Evolutionary conservation across 2,797 vertebrate genomes (phyloP).

Genomic region (Diplodus sargus): DNA sequence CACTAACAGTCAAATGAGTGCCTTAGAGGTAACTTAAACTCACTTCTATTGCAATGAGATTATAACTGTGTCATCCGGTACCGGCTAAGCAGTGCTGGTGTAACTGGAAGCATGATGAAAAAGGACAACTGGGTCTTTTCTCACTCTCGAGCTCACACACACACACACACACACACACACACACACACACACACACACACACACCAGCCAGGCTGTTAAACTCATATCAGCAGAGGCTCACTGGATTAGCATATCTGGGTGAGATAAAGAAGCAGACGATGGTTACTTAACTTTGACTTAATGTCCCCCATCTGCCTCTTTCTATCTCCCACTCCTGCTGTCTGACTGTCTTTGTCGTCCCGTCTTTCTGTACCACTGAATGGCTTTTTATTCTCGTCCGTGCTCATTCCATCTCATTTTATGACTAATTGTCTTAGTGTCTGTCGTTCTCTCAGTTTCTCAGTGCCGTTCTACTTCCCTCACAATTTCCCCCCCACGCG

Average conservation of each 20-base stretch:
- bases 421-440: conserved; percentile 64
- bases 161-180: conserved; percentile 32
- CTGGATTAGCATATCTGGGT: conserved; percentile 82
- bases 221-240: conserved; percentile 79
- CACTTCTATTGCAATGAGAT: conserved; percentile 64
- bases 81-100: conserved; percentile 59
- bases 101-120: conserved; percentile 68
- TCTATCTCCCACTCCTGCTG: conserved; percentile 74
- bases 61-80: conserved; percentile 68
- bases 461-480: conserved; percentile 16
- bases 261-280: conserved; percentile 82
- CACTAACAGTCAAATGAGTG: conserved; percentile 23
- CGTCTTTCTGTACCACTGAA: conserved; percentile 60
- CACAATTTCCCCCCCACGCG: neutral
- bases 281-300: conserved; percentile 84
- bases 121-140: conserved; percentile 62
- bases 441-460: conserved; percentile 47
- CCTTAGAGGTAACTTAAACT: conserved; percentile 60
- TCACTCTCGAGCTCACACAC: conserved; percentile 43
- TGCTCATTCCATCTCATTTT: conserved; percentile 59
- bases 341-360: conserved; percentile 71
- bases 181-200: conserved; percentile 32
- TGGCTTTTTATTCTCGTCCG: conserved; percentile 51
- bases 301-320: conserved; percentile 79
- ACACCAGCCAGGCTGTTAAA: conserved; percentile 74